Evolutionary conservation across 2,888 invertebrate genomes (phyloP).

Genomic region (Prosopocoilus inquinatus): DNA sequence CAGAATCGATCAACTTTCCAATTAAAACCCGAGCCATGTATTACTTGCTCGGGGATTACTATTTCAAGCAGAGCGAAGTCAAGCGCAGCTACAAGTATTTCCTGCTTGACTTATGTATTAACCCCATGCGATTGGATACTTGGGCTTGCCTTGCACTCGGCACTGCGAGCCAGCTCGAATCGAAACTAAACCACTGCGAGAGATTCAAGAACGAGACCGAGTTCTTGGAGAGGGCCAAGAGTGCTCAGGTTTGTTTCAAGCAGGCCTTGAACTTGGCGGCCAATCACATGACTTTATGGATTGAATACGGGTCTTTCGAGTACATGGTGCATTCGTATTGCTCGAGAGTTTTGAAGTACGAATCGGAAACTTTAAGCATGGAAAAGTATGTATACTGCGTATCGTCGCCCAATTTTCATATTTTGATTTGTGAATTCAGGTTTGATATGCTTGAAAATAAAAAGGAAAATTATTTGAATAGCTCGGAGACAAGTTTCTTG

Average conservation of each 20-base stretch:
- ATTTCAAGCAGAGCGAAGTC: slow-evolving; percentile 83
- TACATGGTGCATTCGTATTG: slow-evolving; percentile 90
- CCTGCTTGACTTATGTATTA: slow-evolving; percentile 76
- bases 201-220: slow-evolving; percentile 60
- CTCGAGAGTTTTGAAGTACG: slow-evolving; percentile 80
- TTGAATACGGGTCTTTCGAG: slow-evolving; percentile 87
- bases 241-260: slow-evolving; percentile 78
- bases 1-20: slow-evolving; percentile 43
- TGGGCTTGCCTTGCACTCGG: slow-evolving; percentile 91
- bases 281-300: slow-evolving; percentile 75
- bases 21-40: slow-evolving; percentile 65
- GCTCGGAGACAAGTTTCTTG: slow-evolving; percentile 76
- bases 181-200: slow-evolving; percentile 73
- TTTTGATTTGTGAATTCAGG: slow-evolving; percentile 32
- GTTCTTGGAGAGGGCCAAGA: slow-evolving; percentile 67
- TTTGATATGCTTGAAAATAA: slow-evolving; percentile 73
- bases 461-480: slow-evolving; percentile 76
- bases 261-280: slow-evolving; percentile 75
- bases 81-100: slow-evolving; percentile 73
- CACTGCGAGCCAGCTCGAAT: slow-evolving; percentile 74
- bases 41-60: slow-evolving; percentile 89
- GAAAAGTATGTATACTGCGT: slow-evolving; percentile 52
- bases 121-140: slow-evolving; percentile 79
- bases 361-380: slow-evolving; percentile 72
- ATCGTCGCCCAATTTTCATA: background rate